Conservation (phyloP, 2,797 vertebrate species). For the Percopsis omiscomaycus region DNA sequence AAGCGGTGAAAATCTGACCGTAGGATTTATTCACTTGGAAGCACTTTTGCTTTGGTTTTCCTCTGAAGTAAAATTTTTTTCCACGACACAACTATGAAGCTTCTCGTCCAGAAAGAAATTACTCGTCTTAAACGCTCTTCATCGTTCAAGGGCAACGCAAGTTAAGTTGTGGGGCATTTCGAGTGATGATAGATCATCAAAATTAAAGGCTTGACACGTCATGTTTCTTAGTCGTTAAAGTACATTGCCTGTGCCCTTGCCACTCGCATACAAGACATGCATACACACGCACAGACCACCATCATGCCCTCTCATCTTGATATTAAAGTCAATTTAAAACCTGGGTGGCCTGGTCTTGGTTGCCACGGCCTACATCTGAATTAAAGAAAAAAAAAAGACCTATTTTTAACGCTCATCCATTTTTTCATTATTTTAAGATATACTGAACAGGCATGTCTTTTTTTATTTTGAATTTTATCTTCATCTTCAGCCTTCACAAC, state of each 20-base stretch:
- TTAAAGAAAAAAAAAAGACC: conserved; percentile 8
- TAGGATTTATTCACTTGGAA: conserved; percentile 12
- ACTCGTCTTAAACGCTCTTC: conserved; percentile 51
- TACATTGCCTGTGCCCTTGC: too few relatives aligned
- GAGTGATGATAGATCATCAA: conserved; percentile 64
- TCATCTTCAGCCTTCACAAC: too few relatives aligned
- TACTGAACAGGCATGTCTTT: too few relatives aligned
- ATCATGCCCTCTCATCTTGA: conserved; percentile 61
- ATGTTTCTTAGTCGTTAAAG: conserved; percentile 43
- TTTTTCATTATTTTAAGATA: too few relatives aligned
- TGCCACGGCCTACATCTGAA: conserved; percentile 49
- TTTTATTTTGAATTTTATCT: too few relatives aligned
- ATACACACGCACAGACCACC: background rate
- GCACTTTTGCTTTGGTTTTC: conserved; percentile 5
- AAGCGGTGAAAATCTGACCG: conserved; percentile 1
- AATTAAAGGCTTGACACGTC: conserved; percentile 65
- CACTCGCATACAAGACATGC: too few relatives aligned
- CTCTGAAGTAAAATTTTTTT: conserved; percentile 17
- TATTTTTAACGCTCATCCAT: too few relatives aligned
- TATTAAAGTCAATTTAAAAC: conserved; percentile 68
- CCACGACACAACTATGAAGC: conserved; percentile 26
- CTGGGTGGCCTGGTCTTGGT: conserved; percentile 63
- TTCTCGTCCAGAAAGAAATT: conserved; percentile 16
- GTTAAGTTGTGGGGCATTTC: conserved; percentile 51
- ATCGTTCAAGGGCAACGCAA: conserved; percentile 52